Evolutionary conservation across 2,113 vertebrate species (phyloP).

Genomic region (Triplophysa siluroides): DNA sequence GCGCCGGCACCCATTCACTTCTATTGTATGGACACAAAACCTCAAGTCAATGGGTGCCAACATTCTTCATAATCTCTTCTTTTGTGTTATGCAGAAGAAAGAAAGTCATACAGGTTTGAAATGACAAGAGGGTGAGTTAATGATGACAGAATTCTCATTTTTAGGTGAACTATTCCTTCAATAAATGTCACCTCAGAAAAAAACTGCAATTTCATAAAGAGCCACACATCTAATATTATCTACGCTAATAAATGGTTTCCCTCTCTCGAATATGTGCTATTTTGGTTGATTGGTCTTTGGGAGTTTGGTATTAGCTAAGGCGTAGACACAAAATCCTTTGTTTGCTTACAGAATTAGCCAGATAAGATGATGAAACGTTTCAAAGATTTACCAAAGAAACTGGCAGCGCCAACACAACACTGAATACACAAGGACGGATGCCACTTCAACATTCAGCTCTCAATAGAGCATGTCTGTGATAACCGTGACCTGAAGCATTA

Average conservation of each 20-base stretch:
- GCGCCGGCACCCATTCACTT: too few species aligned
- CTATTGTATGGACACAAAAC: too few species aligned
- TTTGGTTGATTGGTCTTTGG: background rate
- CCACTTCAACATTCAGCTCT: constrained; percentile 8
- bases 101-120: too few species aligned
- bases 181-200: too few species aligned
- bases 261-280: background rate
- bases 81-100: too few species aligned
- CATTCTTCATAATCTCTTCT: too few species aligned
- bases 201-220: too few species aligned
- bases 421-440: constrained; percentile 6
- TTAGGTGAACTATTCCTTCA: too few species aligned
- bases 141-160: too few species aligned
- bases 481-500: constrained; percentile 25
- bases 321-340: background rate
- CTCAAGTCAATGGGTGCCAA: too few species aligned
- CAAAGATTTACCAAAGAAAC: constrained; percentile 5
- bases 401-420: background rate
- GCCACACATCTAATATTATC: background rate
- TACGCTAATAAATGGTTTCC: background rate
- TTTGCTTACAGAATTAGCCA: constrained; percentile 7
- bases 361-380: constrained; percentile 16
- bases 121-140: too few species aligned
- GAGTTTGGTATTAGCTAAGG: constrained; percentile 6
- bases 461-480: constrained; percentile 8